A percentile compares a stretch with the other conserved stretches of the same genome.
These are phyloP conservation scores for Coelinius sp. DNA, from an alignment of 2,888 invertebrate species.

Conservation along the genomic window DNA sequence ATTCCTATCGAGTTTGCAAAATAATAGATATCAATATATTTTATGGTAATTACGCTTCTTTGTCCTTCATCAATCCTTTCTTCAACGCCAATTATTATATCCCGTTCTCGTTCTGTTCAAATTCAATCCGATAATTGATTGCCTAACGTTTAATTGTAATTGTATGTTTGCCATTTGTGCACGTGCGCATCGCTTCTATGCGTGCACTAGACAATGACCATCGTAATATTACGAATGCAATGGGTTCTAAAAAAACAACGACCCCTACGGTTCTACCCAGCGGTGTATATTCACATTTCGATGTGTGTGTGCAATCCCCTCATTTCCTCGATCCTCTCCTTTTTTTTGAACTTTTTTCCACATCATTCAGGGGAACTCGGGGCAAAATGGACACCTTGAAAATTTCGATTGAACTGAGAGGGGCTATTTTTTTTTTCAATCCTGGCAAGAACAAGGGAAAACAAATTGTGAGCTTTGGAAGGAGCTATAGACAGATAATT, in stretches of 20 bases:
- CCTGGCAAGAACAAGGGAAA: not conserved
- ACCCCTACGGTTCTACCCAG: too few species aligned
- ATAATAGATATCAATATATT: not conserved
- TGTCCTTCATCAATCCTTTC: not conserved
- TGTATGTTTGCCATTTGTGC: not conserved
- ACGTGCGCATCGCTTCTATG: not conserved
- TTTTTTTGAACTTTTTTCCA: too few species aligned
- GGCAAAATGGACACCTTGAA: too few species aligned
- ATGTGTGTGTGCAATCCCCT: too few species aligned
- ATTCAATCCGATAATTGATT: not conserved
- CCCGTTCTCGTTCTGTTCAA: slow-evolving; percentile 2
- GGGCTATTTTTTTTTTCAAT: not conserved
- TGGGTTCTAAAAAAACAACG: too few species aligned
- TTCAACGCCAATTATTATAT: not conserved
- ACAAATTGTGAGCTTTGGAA: not conserved
- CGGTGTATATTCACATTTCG: too few species aligned
- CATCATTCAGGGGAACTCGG: too few species aligned
- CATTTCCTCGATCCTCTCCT: too few species aligned
- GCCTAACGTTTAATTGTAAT: slow-evolving; percentile 6
- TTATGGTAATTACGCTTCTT: not conserved
- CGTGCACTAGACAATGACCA: not conserved
- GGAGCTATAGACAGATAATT: not conserved
- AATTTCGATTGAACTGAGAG: too few species aligned
- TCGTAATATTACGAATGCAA: slow-evolving; percentile 11
- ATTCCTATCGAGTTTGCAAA: not conserved